Evolutionary conservation across 2,113 vertebrate species (phyloP).

Genomic region (Nycticryphes semicollaris): DNA sequence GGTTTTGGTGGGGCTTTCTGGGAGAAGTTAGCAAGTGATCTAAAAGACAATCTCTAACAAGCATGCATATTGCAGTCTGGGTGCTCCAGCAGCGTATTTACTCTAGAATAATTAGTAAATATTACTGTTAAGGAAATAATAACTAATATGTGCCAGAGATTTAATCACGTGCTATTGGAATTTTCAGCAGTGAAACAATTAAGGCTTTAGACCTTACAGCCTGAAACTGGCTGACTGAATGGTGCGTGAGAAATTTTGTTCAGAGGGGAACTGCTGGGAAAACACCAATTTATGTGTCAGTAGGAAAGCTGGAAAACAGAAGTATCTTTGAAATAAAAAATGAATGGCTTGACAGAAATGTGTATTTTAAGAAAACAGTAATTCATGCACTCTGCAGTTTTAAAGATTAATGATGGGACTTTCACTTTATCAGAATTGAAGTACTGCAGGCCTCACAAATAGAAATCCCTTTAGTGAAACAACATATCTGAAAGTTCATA

Average conservation of each 20-base stretch:
- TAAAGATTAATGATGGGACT: not conserved
- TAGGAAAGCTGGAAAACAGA: not conserved
- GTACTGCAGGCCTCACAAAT: not conserved
- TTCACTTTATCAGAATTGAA: not conserved
- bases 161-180: not conserved
- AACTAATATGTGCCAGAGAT: slow-evolving; percentile 2
- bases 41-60: not conserved
- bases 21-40: not conserved
- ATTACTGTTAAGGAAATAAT: slow-evolving; percentile 32
- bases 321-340: slow-evolving; percentile 29
- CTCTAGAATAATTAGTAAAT: slow-evolving; percentile 27
- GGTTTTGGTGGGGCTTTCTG: not conserved
- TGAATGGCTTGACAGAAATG: slow-evolving; percentile 23
- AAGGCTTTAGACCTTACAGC: not conserved
- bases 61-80: accelerated
- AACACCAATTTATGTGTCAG: not conserved
- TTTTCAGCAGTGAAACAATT: not conserved
- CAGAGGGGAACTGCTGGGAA: not conserved
- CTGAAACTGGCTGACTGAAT: not conserved
- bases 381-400: not conserved
- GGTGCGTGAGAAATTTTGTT: not conserved
- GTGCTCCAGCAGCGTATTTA: not conserved
- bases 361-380: not conserved
- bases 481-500: not conserved
- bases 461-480: not conserved